Conservation (phyloP, 2,797 vertebrate species). For the Geotrypetes seraphini region DNA sequence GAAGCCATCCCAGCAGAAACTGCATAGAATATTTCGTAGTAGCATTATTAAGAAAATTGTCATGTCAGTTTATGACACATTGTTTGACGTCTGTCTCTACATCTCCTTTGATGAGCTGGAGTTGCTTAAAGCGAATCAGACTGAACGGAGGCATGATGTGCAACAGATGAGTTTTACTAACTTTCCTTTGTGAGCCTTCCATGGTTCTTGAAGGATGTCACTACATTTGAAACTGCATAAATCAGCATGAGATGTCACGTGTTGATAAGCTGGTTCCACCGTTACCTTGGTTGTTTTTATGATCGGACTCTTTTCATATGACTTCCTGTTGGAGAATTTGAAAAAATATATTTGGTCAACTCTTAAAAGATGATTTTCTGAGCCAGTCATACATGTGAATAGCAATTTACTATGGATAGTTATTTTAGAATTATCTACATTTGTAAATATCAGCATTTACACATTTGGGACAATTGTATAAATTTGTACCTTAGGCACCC, state of each 20-base stretch:
- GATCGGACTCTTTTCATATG: not conserved
- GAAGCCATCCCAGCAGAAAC: not conserved
- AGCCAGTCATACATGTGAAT: too few species aligned
- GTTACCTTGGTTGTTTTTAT: not conserved
- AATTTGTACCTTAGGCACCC: too few species aligned
- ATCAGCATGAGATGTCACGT: not conserved
- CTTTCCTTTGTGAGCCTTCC: not conserved
- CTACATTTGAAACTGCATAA: not conserved
- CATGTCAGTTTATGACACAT: not conserved
- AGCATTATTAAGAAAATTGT: conserved; percentile 1
- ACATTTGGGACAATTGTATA: too few species aligned
- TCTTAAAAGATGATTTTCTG: too few species aligned
- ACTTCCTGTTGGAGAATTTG: not conserved
- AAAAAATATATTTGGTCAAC: too few species aligned
- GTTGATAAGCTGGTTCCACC: not conserved
- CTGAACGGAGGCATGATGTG: not conserved
- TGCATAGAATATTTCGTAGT: not conserved
- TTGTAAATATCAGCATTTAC: too few species aligned
- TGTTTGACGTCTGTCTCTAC: not conserved
- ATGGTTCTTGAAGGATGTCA: not conserved
- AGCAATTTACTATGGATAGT: too few species aligned
- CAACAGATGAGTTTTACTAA: not conserved
- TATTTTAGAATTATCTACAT: too few species aligned
- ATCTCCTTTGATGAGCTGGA: not conserved
- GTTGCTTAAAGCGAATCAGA: not conserved